Evolutionary conservation across 2,113 vertebrate species (phyloP).

Genomic region (Ovis aries): ARS-UI_Ramb_v3.0 NC_056074.1:40541501-40542000

Average conservation of each 20-base stretch:
- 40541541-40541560: neutral
- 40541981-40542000: neutral
- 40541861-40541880: neutral
- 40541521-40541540: neutral
- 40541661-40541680: neutral
- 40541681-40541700: neutral
- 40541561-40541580: neutral
- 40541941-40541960: neutral
- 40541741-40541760: neutral
- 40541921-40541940: neutral
- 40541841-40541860: neutral
- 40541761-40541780: neutral
- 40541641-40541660: neutral
- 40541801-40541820: neutral
- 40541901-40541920: neutral
- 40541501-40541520: neutral
- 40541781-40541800: neutral
- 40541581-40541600: neutral
- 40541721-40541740: neutral
- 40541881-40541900: neutral
- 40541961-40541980: neutral
- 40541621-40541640: neutral
- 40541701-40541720: neutral
- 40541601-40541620: neutral
- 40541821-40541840: neutral